A percentile compares a stretch with the other conserved stretches of the same genome.
These are phyloP conservation scores for Drosophila eugracilis DNA, from an alignment of 1,140 invertebrate species.

Conservation along the genomic window DNA sequence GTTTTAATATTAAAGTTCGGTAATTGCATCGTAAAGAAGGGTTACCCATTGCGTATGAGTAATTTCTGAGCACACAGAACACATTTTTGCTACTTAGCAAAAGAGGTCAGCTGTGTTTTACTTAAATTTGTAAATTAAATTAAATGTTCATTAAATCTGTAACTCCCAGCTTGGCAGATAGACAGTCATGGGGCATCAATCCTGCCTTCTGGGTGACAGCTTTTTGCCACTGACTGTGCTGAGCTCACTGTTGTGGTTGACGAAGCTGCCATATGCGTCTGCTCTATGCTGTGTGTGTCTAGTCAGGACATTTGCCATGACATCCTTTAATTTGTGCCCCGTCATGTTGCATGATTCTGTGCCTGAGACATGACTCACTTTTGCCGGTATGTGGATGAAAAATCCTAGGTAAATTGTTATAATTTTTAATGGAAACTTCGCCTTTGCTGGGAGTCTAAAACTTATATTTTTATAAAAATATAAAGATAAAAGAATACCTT, in stretches of 20 bases:
- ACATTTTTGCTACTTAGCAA: neutral
- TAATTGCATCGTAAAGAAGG: neutral
- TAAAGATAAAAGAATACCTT: too few relatives aligned
- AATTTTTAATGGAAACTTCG: neutral
- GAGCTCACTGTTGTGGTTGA: slow-evolving; percentile 26
- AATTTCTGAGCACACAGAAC: neutral
- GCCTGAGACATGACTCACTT: neutral
- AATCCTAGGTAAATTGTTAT: slow-evolving; percentile 12
- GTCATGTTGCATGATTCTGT: slow-evolving; percentile 14
- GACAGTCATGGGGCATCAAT: slow-evolving; percentile 22
- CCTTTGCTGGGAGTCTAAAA: too few relatives aligned
- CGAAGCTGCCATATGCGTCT: slow-evolving; percentile 26
- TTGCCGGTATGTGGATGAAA: neutral
- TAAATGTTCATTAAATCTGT: slow-evolving; percentile 37
- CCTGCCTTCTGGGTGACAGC: slow-evolving; percentile 32
- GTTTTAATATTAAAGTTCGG: too few relatives aligned
- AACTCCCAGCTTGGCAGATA: slow-evolving; percentile 18
- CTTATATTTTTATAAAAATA: too few relatives aligned
- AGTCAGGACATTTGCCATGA: slow-evolving; percentile 28
- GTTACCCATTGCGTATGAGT: slow-evolving; percentile 4
- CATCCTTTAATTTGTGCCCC: slow-evolving; percentile 28
- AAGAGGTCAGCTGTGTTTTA: slow-evolving; percentile 1
- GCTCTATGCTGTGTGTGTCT: slow-evolving; percentile 18
- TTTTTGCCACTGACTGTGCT: slow-evolving; percentile 17
- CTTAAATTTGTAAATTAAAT: slow-evolving; percentile 13